Base-by-base conservation (phyloP, 1,140 invertebrate genomes). In the Bombus soroeensis region DNA sequence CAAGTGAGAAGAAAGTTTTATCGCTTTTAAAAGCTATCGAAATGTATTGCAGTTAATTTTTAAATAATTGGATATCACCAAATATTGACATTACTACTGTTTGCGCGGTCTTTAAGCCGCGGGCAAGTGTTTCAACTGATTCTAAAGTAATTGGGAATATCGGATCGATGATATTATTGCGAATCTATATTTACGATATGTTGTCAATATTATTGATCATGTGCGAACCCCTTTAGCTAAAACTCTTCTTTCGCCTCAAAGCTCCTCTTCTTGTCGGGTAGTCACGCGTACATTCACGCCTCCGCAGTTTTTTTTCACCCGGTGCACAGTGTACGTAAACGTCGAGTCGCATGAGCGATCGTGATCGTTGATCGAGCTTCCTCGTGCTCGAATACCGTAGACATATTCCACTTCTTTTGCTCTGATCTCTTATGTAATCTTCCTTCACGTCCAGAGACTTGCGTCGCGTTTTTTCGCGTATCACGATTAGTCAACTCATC, bases 231-330 rank as follows among this genome's bases (percentile, higher is more conserved):
- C 18, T 53, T 18, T 3, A n/a, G 10, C 59, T 62, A n/a, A 62
- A 62, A 28, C 37, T 57, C 41, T 43, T 34, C 39, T 62, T 6
- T 59, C 9, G 28, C 13, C 39, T 12, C 2, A 37, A 47, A 68
- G 34, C 70, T 59, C 68, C 47, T 6, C 77, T 66, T 41, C 18
- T 68, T 2, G 15, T 68, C 34, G 9, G 34, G 3, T 73, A 85
- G 32, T 47, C 64, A n/a, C 72, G 47, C 86, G 79, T 75, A 75
- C 66, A 83, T 86, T 77, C 75, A 75, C 77, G 81, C 86, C 71
- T 76, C 66, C n/a, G 34, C 57, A 28, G 3, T 18, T 22, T 81
- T 72, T 47, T 72, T 72, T 66, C 57, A 3, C 22, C 13, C 13
- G 47, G 47, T 53, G 47, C 13, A 82, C 37, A 25, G 64, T 59